These are phyloP conservation scores for Edolisoma coerulescens DNA, from an alignment of 2,113 vertebrate species.

Conservation along the genomic window DNA sequence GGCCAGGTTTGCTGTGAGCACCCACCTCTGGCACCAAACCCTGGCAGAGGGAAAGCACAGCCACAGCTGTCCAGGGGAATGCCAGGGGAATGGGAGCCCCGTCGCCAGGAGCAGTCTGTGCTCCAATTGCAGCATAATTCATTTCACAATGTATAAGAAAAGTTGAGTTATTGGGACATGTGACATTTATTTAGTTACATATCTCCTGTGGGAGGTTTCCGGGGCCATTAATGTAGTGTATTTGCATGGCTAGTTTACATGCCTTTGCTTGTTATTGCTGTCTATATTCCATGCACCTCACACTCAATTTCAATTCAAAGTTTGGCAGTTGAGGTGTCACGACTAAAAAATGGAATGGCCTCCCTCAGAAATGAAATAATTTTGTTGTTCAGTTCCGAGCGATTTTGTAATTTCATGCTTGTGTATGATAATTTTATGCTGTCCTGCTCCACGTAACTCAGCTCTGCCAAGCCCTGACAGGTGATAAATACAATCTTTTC, in stretches of 20 bases:
- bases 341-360: conserved; percentile 88
- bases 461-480: conserved; percentile 98
- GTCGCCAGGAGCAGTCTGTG: neutral
- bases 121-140: neutral
- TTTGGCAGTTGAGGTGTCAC: conserved; percentile 87
- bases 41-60: neutral
- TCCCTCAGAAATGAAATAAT: conserved; percentile 92
- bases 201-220: conserved; percentile 67
- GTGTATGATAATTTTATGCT: conserved; percentile 99
- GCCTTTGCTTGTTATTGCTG: conserved; percentile 76
- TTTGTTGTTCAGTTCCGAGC: conserved; percentile 99
- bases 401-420: conserved; percentile 99
- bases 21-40: neutral
- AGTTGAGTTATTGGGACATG: conserved; percentile 67
- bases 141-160: conserved; percentile 36
- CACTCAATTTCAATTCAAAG: conserved; percentile 82
- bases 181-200: conserved; percentile 79
- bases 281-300: conserved; percentile 75
- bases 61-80: neutral
- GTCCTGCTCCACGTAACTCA: conserved; percentile 99
- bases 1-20: fast-evolving
- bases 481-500: conserved; percentile 99
- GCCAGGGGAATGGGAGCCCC: neutral
- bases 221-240: conserved; percentile 70
- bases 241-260: conserved; percentile 81